Evolutionary conservation across 2,113 vertebrate species (phyloP), one percentile per base, ranked within the genome.

Genomic region (Mus musculus): DNA sequence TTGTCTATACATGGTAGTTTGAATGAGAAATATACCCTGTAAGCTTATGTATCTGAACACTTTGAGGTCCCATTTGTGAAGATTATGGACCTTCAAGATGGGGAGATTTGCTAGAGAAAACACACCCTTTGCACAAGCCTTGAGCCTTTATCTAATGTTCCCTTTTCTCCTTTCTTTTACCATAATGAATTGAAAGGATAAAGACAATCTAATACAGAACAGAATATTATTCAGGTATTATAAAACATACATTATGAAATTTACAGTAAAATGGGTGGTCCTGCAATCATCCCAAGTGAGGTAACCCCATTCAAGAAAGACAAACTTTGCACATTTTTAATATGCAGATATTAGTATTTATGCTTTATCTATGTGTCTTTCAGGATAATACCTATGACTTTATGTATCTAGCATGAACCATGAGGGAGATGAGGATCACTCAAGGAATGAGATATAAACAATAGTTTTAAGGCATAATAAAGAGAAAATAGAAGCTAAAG

Each of bases 41-140:
- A 67, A 9, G 5, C 63, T 49, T 10, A 65, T 49, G 8, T 33
- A 33, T 67, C 30, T 86, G 28, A 49, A 12, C 39, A 49, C 3
- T 20, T 67, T 17, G 17, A 30, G 4, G 61, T 49, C 2, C 5
- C 28, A 67, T 86, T 33, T 67, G 9, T 3, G 8, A 85, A 46
- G 61, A 33, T 33, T 67, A 46, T 33, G 2, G 9, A 36, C 39
- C 30, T 6, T 65, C 9, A 30, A 24, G 8, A 65, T 7, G 3
- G 30, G 16, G 0, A 30, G 1, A 17, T 28, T 33, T 46, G 26
- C 26, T 46, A 49, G 13, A 33, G 26, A 5, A 86, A 33, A 3
- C 7, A 33, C 3, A 20, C 0, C 24, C 4, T 16, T 49, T 16
- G 30, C 9, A 1, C 2, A 11, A 49, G 9, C 5, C 12, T 49